Evolutionary conservation across 1,140 invertebrate genomes (phyloP), one percentile per base, ranked within the genome.

Genomic region (Euura saliciscinereae): DNA sequence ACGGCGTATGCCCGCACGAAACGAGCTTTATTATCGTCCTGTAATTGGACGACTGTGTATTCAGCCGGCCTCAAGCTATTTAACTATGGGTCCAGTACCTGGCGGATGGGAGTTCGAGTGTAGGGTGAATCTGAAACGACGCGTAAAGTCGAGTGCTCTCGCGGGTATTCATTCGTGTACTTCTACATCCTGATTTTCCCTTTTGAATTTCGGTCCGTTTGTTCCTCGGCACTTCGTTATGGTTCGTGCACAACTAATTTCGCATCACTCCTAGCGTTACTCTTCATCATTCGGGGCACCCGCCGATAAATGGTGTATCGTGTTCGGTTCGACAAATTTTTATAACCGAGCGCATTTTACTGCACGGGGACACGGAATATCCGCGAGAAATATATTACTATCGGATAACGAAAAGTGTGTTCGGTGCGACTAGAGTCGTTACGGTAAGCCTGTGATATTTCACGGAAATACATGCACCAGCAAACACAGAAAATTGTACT

Each of bases 81-180:
- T n/a, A 59, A 59, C 13, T 59, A 59, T 59, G 51, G 51, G 51
- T 59, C 28, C 51, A 59, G 51, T 59, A 59, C 51, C 51, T 59
- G 51, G 10, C 13, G 51, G 10, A 59, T 6, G 51, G 51, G 51
- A n/a, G 3, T 59, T 59, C 51, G 51, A n/a, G 13, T 59, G 3
- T n/a, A 3, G 51, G 51, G 6, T 11, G 10, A 59, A 8, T 59
- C 13, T 59, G 51, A n/a, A 59, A 59, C 13, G 51, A 59, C 51
- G 51, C 51, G 51, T 59, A 59, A n/a, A 59, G n/a, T n/a, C n/a
- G 51, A 11, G 51, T n/a, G 6, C 51, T 59, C 51, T 8, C 8
- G 10, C 51, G 51, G 13, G 13, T 59, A 59, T 59, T 59, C 51
- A 59, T 59, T n/a, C 51, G 13, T 59, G 51, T 11, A n/a, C 13